Percentiles rank a stretch among this genome's conserved stretches.
Conservation (phyloP, 1,140 invertebrate species). For the Hyphantria cunea region DNA sequence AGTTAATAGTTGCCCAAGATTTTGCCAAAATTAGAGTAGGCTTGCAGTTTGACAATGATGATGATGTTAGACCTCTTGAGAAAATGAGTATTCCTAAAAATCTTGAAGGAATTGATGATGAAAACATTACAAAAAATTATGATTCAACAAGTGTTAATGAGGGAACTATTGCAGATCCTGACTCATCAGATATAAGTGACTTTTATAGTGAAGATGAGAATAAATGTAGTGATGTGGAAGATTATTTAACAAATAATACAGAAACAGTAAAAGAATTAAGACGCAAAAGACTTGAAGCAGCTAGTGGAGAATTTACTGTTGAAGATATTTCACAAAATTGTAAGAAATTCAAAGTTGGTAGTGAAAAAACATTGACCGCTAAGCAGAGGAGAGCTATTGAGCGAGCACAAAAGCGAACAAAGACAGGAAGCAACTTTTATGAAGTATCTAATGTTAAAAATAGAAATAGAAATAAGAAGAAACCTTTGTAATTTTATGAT, state of each 20-base stretch:
- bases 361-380: slow-evolving; percentile 85
- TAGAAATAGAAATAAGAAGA: slow-evolving; percentile 86
- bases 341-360: slow-evolving; percentile 50
- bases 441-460: slow-evolving; percentile 97
- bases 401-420: slow-evolving; percentile 89
- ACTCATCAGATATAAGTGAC: slow-evolving; percentile 83
- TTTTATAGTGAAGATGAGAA: slow-evolving; percentile 85
- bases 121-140: slow-evolving; percentile 56
- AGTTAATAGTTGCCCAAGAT: slow-evolving; percentile 86
- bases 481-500: slow-evolving; percentile 43
- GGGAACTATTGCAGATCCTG: slow-evolving; percentile 74
- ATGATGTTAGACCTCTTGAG: slow-evolving; percentile 85
- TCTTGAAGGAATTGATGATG: slow-evolving; percentile 73
- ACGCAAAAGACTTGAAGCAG: slow-evolving; percentile 75
- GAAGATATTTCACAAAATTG: slow-evolving; percentile 64
- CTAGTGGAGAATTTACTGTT: slow-evolving; percentile 85
- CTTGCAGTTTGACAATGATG: slow-evolving; percentile 86
- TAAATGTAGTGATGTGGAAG: slow-evolving; percentile 74
- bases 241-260: slow-evolving; percentile 75
- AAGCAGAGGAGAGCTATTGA: slow-evolving; percentile 90
- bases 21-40: slow-evolving; percentile 91
- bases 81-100: slow-evolving; percentile 82
- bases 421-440: slow-evolving; percentile 96
- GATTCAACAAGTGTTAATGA: slow-evolving; percentile 57
- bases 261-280: slow-evolving; percentile 73